Evolutionary conservation across 2,888 invertebrate species (phyloP), one percentile per base, ranked within the genome.

Genomic region (Orthosia gracilis): DNA sequence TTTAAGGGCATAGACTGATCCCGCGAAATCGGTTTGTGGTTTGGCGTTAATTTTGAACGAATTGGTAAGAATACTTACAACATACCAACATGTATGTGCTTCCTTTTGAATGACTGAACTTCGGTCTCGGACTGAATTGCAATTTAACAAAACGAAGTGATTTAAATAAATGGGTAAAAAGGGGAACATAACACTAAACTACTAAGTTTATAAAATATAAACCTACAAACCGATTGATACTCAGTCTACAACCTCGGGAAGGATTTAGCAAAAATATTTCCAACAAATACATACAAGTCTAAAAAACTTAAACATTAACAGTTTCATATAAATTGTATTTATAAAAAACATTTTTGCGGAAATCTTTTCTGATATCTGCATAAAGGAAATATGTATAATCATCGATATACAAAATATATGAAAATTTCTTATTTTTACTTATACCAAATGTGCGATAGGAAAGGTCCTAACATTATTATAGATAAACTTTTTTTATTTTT

Each of bases 341-440:
- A 82, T 80, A 81, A 90, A 89, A 90, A 90, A 92, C 88, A 90
- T 88, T 89, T 90, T 85, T 87, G 86, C 88, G 83, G 89, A 92
- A 92, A 93, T 92, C 91, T 91, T 93, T 92, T 89, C 90, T 91
- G 91, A 91, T 91, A 91, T 91, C 88, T 84, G 88, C 84, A 84
- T 84, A 87, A 80, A 84, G 85, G 83, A 89, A 90, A 91, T 91
- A 91, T 91, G 90, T 92, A 91, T 89, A 90, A 90, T 87, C 77
- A 84, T 88, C 82, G 76, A 87, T 85, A 83, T 86, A 87, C 82
- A 87, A 86, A 87, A 88, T 84, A 86, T 88, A 85, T 87, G 83
- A 85, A 85, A 85, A 78, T 78, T 84, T 86, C 81, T 83, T 85
- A 83, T 87, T 87, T 84, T 84, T 85, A 86, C 84, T 86, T 85